Evolutionary conservation across 2,113 vertebrate species (phyloP), one percentile per base, ranked within the genome.

Genomic region (Anhinga rufa): DNA sequence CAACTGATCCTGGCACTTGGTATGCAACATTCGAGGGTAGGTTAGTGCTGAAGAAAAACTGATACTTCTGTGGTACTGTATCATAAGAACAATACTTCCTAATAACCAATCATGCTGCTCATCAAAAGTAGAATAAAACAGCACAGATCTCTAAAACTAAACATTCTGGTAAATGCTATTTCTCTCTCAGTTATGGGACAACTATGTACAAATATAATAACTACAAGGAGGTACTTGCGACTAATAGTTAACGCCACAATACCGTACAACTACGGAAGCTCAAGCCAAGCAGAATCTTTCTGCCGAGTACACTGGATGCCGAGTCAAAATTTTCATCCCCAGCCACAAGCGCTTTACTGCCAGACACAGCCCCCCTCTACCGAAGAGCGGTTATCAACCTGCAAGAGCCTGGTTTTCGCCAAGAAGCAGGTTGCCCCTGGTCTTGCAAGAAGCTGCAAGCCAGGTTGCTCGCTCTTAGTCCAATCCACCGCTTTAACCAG

Each of bases 281-380:
- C 17, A 28, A 32, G 15, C 14, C 58, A 89, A 36, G 4, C n/a
- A n/a, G 20, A 52, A 11, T 29, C 49, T 57, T 85, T 52, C 32
- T 8, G n/a, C 8, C 0, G 0, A 52, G 60, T 13, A 36, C 12
- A 5, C 21, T 9, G 9, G 17, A 34, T 7, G 2, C 62, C 0
- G 5, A 62, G 12, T 42, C 18, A 48, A 71, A 38, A 9, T 17
- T 61, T 70, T 18, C 46, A 66, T 4, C 5, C 25, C 36, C 34
- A 19, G 17, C 28, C 13, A 31, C n/a, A 36, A 28, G 17, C 7
- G 28, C 21, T 58, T 62, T 4, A 48, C 9, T 3, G 9, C 28
- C 8, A 14, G n/a, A 36, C 1, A 6, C 0, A 48, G 34, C 3
- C 8, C 2, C 9, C 4, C 12, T 28, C 46, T 14, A 6, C 16